Evolutionary conservation across 2,113 vertebrate species (phyloP), one percentile per base, ranked within the genome.

Genomic region (Lophura nycthemera): DNA sequence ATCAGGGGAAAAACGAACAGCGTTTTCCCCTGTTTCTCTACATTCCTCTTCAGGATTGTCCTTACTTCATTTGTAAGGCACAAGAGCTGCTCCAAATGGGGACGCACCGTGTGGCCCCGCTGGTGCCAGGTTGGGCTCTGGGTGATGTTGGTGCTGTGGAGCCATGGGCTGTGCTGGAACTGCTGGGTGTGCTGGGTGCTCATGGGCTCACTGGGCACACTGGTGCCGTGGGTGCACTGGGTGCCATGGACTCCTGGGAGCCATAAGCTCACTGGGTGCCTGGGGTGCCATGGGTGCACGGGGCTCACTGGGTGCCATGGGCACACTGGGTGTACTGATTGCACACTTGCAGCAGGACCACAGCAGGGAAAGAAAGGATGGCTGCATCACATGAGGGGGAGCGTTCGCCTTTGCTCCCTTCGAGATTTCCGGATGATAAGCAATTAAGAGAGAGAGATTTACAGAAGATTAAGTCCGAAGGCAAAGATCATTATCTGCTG

Each of bases 401-500:
- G 56, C 5, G n/a, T 65, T 61, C 11, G 79, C 4, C 85, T 85
- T 36, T 61, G 50, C 27, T 88, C 38, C 4, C 70, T 67, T 61
- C 0, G 50, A 81, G 88, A 70, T 81, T 95, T 94, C 64, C 6
- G n/a, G 72, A 63, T 86, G 76, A 94, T 83, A 66, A 94, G 94
- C 88, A 88, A 91, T 95, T 94, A 84, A 18, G 48, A 60, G 61
- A 88, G 89, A 73, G 93, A 65, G 76, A 86, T 93, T 93, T 92
- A 71, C 75, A 81, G 93, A 42, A 95, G 96, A 91, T 95, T 90
- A 94, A 92, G 90, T 72, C 88, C 25, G 25, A 61, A 95, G 70
- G 91, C 89, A 74, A 91, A 96, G 96, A 67, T 80, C 93, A 91
- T 97, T 93, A 95, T 72, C 38, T 69, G 86, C 63, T 2, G 15